Evolutionary conservation across 2,888 invertebrate genomes (phyloP).

Genomic region (Catocala sponsa): DNA sequence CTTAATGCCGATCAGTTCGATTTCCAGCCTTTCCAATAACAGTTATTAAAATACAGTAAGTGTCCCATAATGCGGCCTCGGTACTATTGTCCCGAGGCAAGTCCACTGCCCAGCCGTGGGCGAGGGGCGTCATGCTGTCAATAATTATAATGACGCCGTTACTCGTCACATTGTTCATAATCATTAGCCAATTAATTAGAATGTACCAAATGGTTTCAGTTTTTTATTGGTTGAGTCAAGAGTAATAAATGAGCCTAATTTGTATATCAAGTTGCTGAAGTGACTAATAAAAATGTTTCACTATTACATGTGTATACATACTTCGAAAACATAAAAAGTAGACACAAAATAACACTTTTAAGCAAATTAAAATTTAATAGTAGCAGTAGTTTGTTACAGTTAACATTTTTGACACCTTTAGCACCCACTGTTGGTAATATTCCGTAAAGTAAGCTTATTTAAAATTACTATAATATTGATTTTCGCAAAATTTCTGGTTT

Average conservation of each 20-base stretch:
- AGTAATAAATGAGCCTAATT: not conserved
- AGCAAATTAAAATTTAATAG: no score
- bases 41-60: constrained; percentile 32
- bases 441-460: no score
- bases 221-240: constrained; percentile 6
- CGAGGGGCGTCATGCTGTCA: constrained; percentile 45
- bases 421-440: no score
- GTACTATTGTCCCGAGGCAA: constrained; percentile 36
- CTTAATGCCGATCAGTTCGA: no score
- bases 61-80: constrained; percentile 24
- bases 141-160: constrained; percentile 48
- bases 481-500: no score
- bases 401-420: no score
- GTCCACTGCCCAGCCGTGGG: constrained; percentile 40
- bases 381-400: no score
- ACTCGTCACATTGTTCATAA: constrained; percentile 40
- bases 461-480: no score
- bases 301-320: no score
- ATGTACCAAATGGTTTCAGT: constrained; percentile 21
- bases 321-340: no score
- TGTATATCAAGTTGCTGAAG: not conserved
- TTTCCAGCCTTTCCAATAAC: constrained; percentile 3
- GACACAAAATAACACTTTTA: no score
- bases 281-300: no score
- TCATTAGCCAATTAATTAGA: constrained; percentile 38